Evolutionary conservation across 1,140 invertebrate genomes (phyloP), one percentile per base, ranked within the genome.

Genomic region (Aplysia californica): DNA sequence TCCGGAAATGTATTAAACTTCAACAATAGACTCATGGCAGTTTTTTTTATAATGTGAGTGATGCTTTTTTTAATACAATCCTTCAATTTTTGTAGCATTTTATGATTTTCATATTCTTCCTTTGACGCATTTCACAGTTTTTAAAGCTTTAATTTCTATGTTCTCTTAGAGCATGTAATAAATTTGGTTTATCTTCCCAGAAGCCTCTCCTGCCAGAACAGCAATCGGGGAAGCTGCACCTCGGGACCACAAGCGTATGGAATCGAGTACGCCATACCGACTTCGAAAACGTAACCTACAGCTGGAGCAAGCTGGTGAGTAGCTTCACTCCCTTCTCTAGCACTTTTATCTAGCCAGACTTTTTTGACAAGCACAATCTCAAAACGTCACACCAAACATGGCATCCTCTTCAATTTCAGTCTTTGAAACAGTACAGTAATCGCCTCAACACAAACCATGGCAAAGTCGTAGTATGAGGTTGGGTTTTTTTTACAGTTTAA

Each of bases 321-420:
- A 26, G 10, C 41, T n/a, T n/a, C n/a, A n/a, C n/a, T n/a, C n/a
- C n/a, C n/a, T n/a, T n/a, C n/a, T n/a, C 86, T 84, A 84, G 82
- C 35, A 75, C 74, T 4, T 80, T 82, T 86, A 88, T 88, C 38
- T 82, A 79, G n/a, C 86, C 86, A 21, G 85, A 83, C 67, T 86
- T 87, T 67, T 87, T 87, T 1, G 82, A 77, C 41, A 83, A 86
- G 71, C 79, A 81, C 65, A 88, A 88, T 66, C 80, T 75, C 56
- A 84, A 88, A 23, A 88, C 80, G 61, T 86, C 84, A 56, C 79
- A 15, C 86, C 86, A 79, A 66, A 36, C 15, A 83, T 31, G 29
- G 72, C 36, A 18, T 74, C 77, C 5, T 84, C 83, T 38, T 78
- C 75, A 33, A 56, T 77, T 50, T 76, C 74, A n/a, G 83, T 26